phyloP scores from a whole-genome alignment of 1,140 invertebrate genomes.

The Goniozus legneri region DNA sequence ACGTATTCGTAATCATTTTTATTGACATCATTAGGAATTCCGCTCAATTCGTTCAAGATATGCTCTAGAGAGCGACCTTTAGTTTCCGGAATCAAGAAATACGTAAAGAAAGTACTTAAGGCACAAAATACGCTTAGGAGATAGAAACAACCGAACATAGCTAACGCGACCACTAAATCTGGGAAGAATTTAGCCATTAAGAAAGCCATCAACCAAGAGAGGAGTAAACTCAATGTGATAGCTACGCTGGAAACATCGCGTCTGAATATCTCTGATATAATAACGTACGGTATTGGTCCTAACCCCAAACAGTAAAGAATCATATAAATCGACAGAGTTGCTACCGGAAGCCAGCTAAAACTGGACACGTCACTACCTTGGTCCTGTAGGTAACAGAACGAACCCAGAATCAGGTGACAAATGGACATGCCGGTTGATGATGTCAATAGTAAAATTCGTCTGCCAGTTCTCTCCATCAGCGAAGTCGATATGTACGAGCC shows the following conservation, averaged over 20 bases:
- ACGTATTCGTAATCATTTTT: constrained; percentile 14
- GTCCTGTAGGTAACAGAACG: constrained; percentile 47
- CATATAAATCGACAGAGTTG: constrained; percentile 57
- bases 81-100: constrained; percentile 61
- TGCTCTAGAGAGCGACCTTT: constrained; percentile 61
- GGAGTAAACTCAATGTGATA: constrained; percentile 49
- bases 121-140: constrained; percentile 27
- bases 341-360: constrained; percentile 55
- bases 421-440: constrained; percentile 51
- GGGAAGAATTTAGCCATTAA: constrained; percentile 55
- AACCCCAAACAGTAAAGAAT: constrained; percentile 52
- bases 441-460: constrained; percentile 57
- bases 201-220: constrained; percentile 57
- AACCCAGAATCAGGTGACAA: constrained; percentile 43
- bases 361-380: constrained; percentile 29
- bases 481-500: constrained; percentile 52
- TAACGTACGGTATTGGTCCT: constrained; percentile 58
- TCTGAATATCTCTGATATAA: constrained; percentile 64
- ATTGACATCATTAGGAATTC: constrained; percentile 11
- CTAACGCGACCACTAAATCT: constrained; percentile 26
- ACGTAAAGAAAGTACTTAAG: constrained; percentile 34
- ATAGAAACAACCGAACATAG: constrained; percentile 43
- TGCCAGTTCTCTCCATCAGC: constrained; percentile 60
- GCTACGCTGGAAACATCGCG: constrained; percentile 51
- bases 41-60: constrained; percentile 49